Conservation (phyloP, 2,113 vertebrate genomes). For the Pitta sordida region DNA sequence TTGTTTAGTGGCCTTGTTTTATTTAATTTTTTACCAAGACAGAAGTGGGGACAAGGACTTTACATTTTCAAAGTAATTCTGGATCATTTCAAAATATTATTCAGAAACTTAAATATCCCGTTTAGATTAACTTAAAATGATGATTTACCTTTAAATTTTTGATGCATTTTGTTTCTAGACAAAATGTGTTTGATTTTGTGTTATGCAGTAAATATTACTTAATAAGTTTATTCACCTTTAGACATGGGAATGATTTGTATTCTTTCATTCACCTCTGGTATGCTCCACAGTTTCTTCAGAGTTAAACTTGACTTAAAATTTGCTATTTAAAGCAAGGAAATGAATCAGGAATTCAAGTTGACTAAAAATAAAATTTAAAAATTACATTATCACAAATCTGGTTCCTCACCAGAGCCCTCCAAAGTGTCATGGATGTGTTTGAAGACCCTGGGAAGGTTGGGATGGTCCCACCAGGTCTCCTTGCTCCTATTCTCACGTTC, state of each 20-base stretch:
- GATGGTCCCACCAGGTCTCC: not conserved
- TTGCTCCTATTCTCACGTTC: rapidly evolving
- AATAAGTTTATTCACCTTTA: not conserved
- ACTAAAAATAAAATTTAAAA: rapidly evolving
- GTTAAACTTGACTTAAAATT: not conserved
- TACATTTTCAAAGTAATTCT: not conserved
- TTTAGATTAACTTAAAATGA: not conserved
- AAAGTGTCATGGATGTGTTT: not conserved
- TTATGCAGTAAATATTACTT: not conserved
- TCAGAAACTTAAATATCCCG: not conserved
- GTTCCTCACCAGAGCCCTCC: not conserved
- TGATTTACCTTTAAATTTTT: not conserved
- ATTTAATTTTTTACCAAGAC: not conserved
- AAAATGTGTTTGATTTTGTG: not conserved
- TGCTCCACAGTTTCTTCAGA: rapidly evolving
- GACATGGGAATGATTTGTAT: not conserved
- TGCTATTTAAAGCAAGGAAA: not conserved
- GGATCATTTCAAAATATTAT: not conserved
- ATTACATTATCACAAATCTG: not conserved
- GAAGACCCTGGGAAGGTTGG: not conserved
- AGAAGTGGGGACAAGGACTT: rapidly evolving
- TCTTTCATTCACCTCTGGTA: not conserved
- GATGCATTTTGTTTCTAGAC: not conserved
- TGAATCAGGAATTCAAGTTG: rapidly evolving
- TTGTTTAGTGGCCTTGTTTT: not conserved